These are phyloP conservation scores for Hippopotamus amphibius DNA, from an alignment of 2,113 vertebrate genomes.

Conservation along the genomic window DNA sequence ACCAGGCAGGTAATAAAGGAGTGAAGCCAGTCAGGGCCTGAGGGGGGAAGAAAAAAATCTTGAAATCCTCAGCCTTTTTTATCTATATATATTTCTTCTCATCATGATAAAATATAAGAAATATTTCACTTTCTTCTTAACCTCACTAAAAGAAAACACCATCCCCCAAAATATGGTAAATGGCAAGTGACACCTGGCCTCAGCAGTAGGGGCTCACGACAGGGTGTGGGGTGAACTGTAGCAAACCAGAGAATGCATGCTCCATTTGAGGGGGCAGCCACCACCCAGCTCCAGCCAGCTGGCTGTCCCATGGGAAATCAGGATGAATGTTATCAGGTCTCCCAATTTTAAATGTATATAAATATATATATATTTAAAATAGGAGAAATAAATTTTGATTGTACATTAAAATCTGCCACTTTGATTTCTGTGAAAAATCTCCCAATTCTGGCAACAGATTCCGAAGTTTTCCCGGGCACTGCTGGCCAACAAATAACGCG, in stretches of 20 bases:
- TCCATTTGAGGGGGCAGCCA: neutral
- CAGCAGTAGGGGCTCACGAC: neutral
- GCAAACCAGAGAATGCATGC: neutral
- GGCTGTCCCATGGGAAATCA: neutral
- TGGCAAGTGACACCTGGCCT: neutral
- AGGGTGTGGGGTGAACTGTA: neutral
- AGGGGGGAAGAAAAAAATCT: neutral
- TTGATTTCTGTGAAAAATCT: neutral
- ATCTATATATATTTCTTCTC: neutral
- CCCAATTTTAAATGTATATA: neutral
- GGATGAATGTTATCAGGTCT: neutral
- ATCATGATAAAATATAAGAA: neutral
- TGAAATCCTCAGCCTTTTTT: constrained; percentile 31
- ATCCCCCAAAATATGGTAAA: neutral
- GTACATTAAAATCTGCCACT: neutral
- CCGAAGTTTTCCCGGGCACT: neutral
- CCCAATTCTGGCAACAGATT: constrained; percentile 6
- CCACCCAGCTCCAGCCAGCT: neutral
- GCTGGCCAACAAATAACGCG: neutral
- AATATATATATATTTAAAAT: neutral
- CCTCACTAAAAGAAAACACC: constrained; percentile 1
- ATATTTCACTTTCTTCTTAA: neutral
- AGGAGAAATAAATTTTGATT: neutral
- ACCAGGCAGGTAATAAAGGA: neutral
- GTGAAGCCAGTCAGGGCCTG: neutral